A percentile compares a stretch with the other conserved stretches of the same genome.
These are phyloP conservation scores for Oxycera nigricornis DNA, from an alignment of 2,888 invertebrate species.

Conservation along the genomic window DNA sequence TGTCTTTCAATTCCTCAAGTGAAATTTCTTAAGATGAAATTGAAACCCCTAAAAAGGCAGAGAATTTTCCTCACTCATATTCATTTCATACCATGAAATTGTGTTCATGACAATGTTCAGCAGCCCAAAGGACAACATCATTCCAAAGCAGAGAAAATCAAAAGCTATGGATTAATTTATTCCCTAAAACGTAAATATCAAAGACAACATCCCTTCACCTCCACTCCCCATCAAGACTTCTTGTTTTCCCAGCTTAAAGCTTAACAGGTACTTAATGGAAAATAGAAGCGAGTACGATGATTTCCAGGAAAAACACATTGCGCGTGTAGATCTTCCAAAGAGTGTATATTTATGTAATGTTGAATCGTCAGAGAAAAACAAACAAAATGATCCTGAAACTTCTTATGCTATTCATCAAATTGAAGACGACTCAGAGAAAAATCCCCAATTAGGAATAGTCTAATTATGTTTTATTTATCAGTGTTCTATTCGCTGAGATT, in stretches of 20 bases:
- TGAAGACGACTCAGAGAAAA: not conserved
- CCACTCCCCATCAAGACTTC: too few relatives aligned
- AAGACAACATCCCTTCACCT: not conserved
- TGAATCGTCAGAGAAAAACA: not conserved
- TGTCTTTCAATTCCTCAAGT: too few relatives aligned
- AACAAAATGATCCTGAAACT: not conserved
- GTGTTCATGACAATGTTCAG: too few relatives aligned
- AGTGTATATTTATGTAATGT: not conserved
- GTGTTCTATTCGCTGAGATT: too few relatives aligned
- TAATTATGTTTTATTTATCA: not conserved
- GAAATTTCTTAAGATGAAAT: too few relatives aligned
- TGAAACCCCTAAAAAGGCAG: too few relatives aligned
- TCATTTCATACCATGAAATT: too few relatives aligned
- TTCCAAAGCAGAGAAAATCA: not conserved
- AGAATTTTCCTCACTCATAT: too few relatives aligned
- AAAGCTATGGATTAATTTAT: not conserved
- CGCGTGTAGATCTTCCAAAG: not conserved
- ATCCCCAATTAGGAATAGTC: not conserved
- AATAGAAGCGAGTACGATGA: not conserved
- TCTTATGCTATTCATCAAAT: not conserved
- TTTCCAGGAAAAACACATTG: not conserved
- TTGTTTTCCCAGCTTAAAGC: not conserved
- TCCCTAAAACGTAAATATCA: not conserved
- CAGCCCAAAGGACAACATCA: too few relatives aligned
- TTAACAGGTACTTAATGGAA: slow-evolving; percentile 6